phyloP scores from a whole-genome alignment of 2,113 vertebrate species.

The Jacana jacana region DNA sequence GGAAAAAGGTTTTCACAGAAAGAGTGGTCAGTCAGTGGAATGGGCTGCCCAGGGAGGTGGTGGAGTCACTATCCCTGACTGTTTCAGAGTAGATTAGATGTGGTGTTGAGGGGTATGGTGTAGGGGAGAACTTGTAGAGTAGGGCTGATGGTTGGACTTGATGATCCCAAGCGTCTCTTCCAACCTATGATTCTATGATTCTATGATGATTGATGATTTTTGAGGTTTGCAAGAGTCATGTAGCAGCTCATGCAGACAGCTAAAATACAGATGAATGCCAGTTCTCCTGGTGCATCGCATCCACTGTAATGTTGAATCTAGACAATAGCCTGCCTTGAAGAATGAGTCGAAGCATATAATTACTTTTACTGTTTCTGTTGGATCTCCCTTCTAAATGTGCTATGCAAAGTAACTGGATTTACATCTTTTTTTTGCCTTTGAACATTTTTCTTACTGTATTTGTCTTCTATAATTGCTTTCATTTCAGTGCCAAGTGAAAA shows the following conservation, averaged over 20 bases:
- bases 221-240: not conserved
- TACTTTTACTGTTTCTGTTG: not conserved
- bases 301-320: not conserved
- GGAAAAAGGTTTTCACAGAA: too few relatives aligned
- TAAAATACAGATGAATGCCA: not conserved
- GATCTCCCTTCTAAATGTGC: not conserved
- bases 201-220: not conserved
- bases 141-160: too few relatives aligned
- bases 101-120: too few relatives aligned
- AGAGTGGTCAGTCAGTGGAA: too few relatives aligned
- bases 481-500: not conserved
- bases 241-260: not conserved
- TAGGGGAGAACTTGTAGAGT: too few relatives aligned
- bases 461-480: not conserved
- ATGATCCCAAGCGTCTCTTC: too few relatives aligned
- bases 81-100: too few relatives aligned
- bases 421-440: not conserved
- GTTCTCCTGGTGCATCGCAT: not conserved
- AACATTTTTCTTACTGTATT: not conserved
- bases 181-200: too few relatives aligned
- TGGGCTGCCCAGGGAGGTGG: too few relatives aligned
- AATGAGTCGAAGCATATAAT: not conserved
- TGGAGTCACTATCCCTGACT: too few relatives aligned
- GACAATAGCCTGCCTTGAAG: not conserved
- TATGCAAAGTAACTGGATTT: not conserved